A percentile compares a stretch with the other conserved stretches of the same genome.
Evolutionary conservation across 2,797 vertebrate species (phyloP).

Genomic region (Oreochromis mossambicus): DNA sequence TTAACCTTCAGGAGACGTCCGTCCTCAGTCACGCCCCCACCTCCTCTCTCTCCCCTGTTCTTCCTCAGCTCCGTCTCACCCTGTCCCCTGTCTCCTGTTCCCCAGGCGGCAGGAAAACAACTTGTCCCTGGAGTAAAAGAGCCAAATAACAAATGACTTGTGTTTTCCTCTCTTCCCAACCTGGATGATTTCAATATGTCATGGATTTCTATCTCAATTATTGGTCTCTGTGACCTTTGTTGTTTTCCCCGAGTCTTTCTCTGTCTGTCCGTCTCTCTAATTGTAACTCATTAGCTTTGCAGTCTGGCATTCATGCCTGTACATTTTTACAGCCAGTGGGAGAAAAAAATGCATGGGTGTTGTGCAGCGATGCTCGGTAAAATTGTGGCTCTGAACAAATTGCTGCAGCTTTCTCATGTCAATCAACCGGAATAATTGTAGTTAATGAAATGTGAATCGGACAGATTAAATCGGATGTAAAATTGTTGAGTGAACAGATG

Average conservation of each 20-base stretch:
- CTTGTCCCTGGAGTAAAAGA: conserved; percentile 33
- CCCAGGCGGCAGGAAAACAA: not conserved
- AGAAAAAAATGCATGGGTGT: conserved; percentile 5
- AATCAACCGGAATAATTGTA: conserved; percentile 39
- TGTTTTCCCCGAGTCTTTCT: not conserved
- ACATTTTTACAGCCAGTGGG: not conserved
- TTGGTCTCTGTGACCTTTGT: conserved; percentile 1
- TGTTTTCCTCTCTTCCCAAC: conserved; percentile 17
- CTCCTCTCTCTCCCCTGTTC: not conserved
- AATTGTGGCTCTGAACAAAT: conserved; percentile 28
- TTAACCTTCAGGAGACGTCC: conserved; percentile 69
- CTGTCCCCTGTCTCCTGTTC: conserved; percentile 19
- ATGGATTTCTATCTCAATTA: conserved; percentile 32
- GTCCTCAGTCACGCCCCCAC: conserved; percentile 3
- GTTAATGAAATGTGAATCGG: conserved; percentile 43
- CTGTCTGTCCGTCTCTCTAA: not conserved
- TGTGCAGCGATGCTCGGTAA: conserved; percentile 9
- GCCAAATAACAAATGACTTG: conserved; percentile 39
- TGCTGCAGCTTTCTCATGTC: conserved; percentile 18
- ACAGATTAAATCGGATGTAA: conserved; percentile 40
- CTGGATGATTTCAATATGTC: conserved; percentile 28
- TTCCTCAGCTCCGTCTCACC: conserved; percentile 14
- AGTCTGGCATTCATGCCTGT: not conserved
- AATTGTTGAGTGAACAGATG: conserved; percentile 36
- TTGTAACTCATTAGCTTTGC: not conserved